Evolutionary conservation across 2,888 invertebrate species (phyloP).

Genomic region (Epirrita christyi): DNA sequence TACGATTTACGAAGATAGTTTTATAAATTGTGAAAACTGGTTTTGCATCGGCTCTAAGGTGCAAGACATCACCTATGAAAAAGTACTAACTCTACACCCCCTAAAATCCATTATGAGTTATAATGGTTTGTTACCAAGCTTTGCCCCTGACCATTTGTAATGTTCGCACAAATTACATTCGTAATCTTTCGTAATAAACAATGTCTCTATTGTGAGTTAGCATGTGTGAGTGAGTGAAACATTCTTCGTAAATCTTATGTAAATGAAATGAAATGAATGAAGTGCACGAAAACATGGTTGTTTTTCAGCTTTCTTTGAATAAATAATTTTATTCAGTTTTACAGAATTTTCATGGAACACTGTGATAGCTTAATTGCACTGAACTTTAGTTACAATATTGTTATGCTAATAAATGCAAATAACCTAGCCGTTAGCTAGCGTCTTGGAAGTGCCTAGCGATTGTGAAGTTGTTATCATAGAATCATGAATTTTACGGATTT

Average conservation of each 20-base stretch:
- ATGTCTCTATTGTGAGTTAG: too few relatives aligned
- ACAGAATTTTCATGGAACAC: conserved; percentile 48
- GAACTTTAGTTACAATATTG: conserved; percentile 47
- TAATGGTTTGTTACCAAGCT: too few relatives aligned
- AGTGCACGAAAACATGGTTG: conserved; percentile 80
- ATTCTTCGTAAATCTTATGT: conserved; percentile 14
- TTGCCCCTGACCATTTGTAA: too few relatives aligned
- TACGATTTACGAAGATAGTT: too few relatives aligned
- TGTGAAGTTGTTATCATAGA: conserved; percentile 65
- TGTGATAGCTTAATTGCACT: conserved; percentile 49
- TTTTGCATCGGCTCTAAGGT: too few relatives aligned
- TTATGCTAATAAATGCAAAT: conserved; percentile 63
- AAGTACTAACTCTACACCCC: too few relatives aligned
- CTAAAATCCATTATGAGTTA: too few relatives aligned
- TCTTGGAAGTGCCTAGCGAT: conserved; percentile 66
- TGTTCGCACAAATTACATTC: too few relatives aligned
- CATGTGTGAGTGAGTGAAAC: conserved; percentile 5
- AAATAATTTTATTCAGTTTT: conserved; percentile 60
- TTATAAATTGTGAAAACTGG: too few relatives aligned
- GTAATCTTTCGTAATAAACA: too few relatives aligned
- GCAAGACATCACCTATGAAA: too few relatives aligned
- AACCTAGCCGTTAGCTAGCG: conserved; percentile 69
- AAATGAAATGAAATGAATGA: conserved; percentile 52
- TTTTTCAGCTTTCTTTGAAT: conserved; percentile 79
- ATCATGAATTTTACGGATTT: conserved; percentile 69